A percentile compares a stretch with the other conserved stretches of the same genome.
These are phyloP conservation scores for Cyanistes caeruleus DNA, from an alignment of 2,113 vertebrate species.

Conservation along the genomic window DNA sequence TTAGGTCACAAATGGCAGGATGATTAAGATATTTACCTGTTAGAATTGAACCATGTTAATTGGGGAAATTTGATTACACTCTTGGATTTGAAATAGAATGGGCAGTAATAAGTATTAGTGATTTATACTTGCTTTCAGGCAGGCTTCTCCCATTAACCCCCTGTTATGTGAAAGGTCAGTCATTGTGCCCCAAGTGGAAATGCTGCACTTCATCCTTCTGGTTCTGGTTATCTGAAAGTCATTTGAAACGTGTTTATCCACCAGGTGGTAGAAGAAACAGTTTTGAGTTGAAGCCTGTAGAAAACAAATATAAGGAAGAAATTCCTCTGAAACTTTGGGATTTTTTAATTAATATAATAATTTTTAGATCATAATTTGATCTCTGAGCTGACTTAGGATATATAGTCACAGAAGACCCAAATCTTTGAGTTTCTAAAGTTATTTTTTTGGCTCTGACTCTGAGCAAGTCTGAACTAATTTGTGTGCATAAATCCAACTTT, in stretches of 20 bases:
- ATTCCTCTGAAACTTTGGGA: accelerated
- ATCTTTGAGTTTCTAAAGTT: neutral
- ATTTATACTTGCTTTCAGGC: neutral
- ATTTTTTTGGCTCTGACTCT: neutral
- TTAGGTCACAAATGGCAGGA: neutral
- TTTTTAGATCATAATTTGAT: neutral
- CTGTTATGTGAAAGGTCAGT: neutral
- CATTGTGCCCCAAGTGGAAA: neutral
- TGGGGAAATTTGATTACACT: neutral
- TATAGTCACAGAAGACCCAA: neutral
- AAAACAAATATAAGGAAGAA: neutral
- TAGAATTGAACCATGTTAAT: neutral
- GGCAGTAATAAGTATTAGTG: neutral
- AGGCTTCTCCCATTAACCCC: neutral
- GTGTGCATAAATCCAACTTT: neutral
- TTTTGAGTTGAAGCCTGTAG: neutral
- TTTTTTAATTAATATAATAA: neutral
- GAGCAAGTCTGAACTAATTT: neutral
- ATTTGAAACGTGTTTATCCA: neutral
- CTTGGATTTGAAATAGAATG: neutral
- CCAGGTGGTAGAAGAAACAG: neutral
- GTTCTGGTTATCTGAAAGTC: neutral
- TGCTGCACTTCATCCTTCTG: neutral
- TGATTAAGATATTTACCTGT: neutral
- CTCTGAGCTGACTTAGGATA: neutral